Base-by-base conservation (phyloP, 2,888 invertebrate species). In the Acleris literana region DNA sequence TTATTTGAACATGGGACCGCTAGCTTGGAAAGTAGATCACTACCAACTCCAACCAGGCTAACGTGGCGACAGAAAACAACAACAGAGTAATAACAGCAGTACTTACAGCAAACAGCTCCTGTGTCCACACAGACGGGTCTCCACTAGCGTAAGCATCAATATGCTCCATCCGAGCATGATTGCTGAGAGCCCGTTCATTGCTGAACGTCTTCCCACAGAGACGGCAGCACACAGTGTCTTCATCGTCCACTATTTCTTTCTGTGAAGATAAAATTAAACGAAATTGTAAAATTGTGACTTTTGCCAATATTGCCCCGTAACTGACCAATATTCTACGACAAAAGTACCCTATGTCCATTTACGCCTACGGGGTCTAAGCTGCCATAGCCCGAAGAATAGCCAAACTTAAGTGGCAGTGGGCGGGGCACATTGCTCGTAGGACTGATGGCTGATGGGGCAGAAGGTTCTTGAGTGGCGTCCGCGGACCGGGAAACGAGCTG, bases 151-250 rank as follows among this genome's bases (percentile, higher is more conserved):
- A 87, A 0, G 81, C 80, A 0, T 84, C 83, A 0, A 80, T 75
- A 48, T 93, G 92, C 44, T 89, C 87, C 74, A 90, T 81, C 0
- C 83, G 70, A 0, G 82, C 87, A 62, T 93, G 92, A 75, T 92
- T 92, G n/a, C 75, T 70, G 0, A 92, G 73, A 0, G 90, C 90
- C 5, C 77, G 53, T 1, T 78, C 78, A 22, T 77, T 86, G 0
- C 76, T 76, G 51, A 87, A 90, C 0, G 74, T 73, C 61, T 90
- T 90, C 11, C 72, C 74, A 44, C 90, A 90, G 0, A 87, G 68
- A 0, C 73, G 71, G 68, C 92, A 92, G 3, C 73, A 69, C 0
- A 86, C 78, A 0, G 66, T 66, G 3, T 80, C 80, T 0, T 84
- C 86, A 0, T 80, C 80, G 1, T 84, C 84, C 0, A 72, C 5